phyloP scores from a whole-genome alignment of 1,140 invertebrate species.

The Magallana gigas region DNA sequence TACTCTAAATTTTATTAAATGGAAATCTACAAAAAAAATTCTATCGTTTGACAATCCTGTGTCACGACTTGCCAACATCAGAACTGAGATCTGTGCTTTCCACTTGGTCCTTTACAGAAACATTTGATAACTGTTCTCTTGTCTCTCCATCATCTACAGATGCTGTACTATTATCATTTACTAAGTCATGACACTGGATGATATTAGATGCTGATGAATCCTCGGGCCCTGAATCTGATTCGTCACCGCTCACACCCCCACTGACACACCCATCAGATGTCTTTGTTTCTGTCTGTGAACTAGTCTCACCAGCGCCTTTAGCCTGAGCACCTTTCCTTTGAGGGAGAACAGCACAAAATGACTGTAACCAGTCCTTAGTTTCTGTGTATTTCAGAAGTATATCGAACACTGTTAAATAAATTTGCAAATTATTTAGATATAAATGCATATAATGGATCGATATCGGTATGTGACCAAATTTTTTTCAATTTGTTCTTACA shows the following conservation, averaged over 20 bases:
- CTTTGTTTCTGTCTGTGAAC: neutral
- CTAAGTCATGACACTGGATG: too few species aligned
- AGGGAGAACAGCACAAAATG: slow-evolving; percentile 88
- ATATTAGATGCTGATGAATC: neutral
- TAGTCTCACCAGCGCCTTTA: neutral
- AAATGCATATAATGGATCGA: neutral
- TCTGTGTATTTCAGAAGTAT: slow-evolving; percentile 90
- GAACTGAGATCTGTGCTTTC: neutral
- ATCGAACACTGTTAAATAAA: slow-evolving; percentile 90
- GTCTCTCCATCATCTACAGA: neutral
- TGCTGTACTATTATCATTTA: too few species aligned
- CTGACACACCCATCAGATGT: neutral
- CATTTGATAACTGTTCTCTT: neutral
- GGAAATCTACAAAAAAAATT: too few species aligned
- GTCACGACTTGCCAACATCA: neutral
- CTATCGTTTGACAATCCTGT: neutral
- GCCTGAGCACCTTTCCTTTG: slow-evolving; percentile 77
- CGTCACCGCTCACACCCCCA: neutral
- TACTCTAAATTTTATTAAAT: too few species aligned
- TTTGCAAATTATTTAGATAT: neutral
- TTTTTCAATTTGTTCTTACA: too few species aligned
- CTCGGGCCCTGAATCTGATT: neutral
- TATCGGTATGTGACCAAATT: too few species aligned
- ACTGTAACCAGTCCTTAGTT: slow-evolving; percentile 90
- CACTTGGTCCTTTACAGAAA: neutral